Conservation (phyloP, 2,888 invertebrate genomes). For the Hermaeophaga mercurialis region DNA sequence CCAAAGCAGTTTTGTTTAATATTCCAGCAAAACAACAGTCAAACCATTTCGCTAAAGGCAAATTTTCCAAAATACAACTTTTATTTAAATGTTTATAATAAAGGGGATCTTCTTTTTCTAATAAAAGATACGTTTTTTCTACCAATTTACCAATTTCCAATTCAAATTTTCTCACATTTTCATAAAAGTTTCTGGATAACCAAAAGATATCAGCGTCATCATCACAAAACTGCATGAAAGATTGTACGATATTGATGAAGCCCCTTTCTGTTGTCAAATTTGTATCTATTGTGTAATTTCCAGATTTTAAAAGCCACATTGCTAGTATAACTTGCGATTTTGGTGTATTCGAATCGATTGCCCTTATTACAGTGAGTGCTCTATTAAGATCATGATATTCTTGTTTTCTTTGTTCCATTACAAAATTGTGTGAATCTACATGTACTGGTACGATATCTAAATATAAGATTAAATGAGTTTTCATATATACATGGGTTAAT, state of each 20-base stretch:
- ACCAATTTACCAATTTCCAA: slow-evolving; percentile 63
- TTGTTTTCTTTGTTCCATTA: slow-evolving; percentile 73
- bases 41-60: slow-evolving; percentile 81
- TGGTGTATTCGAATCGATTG: slow-evolving; percentile 68
- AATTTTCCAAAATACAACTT: slow-evolving; percentile 65
- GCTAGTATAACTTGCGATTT: slow-evolving; percentile 72
- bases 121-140: slow-evolving; percentile 67
- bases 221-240: slow-evolving; percentile 72
- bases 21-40: slow-evolving; percentile 82
- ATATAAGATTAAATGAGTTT: neutral
- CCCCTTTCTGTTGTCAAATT: slow-evolving; percentile 39
- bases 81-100: slow-evolving; percentile 73
- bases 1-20: slow-evolving; percentile 76
- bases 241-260: slow-evolving; percentile 66
- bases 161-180: slow-evolving; percentile 60
- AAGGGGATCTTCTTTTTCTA: slow-evolving; percentile 79
- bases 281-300: slow-evolving; percentile 60
- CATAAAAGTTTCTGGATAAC: slow-evolving; percentile 78
- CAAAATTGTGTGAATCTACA: slow-evolving; percentile 75
- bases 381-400: slow-evolving; percentile 77
- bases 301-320: slow-evolving; percentile 83
- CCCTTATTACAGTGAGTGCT: slow-evolving; percentile 71
- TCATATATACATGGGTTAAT: too few species aligned
- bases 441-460: slow-evolving; percentile 79
- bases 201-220: slow-evolving; percentile 82